Percentiles rank a stretch among this genome's conserved stretches.
Evolutionary conservation across 2,888 invertebrate species (phyloP).

Genomic region (Pterostichus niger): DNA sequence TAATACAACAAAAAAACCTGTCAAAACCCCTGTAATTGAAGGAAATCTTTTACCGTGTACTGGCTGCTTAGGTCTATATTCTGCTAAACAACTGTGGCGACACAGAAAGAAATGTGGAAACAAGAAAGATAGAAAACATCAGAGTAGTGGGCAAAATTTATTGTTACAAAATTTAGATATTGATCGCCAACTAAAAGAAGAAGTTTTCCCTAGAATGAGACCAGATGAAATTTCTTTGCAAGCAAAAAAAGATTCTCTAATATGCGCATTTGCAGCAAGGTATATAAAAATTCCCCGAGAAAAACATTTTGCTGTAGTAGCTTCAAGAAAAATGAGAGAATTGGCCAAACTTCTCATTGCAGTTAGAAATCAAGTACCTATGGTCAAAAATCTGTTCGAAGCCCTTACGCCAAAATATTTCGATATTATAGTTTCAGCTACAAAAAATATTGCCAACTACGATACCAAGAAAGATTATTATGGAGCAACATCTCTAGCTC

Average conservation of each 20-base stretch:
- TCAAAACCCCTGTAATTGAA: constrained; percentile 57
- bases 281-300: constrained; percentile 56
- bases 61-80: constrained; percentile 70
- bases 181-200: constrained; percentile 66
- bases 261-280: constrained; percentile 60
- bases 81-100: constrained; percentile 68
- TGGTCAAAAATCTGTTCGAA: constrained; percentile 45
- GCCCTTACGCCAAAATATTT: constrained; percentile 43
- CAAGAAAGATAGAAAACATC: constrained; percentile 67
- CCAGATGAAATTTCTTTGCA: constrained; percentile 49
- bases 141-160: constrained; percentile 67
- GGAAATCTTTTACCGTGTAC: constrained; percentile 67
- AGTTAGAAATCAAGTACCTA: constrained; percentile 38
- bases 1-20: constrained; percentile 68
- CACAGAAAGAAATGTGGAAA: constrained; percentile 68
- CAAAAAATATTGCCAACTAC: constrained; percentile 59
- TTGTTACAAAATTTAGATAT: constrained; percentile 67
- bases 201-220: constrained; percentile 59
- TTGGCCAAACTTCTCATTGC: constrained; percentile 51
- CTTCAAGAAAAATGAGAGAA: constrained; percentile 63
- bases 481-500: constrained; percentile 43
- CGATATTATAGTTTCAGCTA: constrained; percentile 46
- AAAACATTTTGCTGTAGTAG: constrained; percentile 51
- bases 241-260: constrained; percentile 53
- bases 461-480: constrained; percentile 53